phyloP scores from a whole-genome alignment of 2,888 invertebrate genomes.

The Alloscopus bannaensis region DNA sequence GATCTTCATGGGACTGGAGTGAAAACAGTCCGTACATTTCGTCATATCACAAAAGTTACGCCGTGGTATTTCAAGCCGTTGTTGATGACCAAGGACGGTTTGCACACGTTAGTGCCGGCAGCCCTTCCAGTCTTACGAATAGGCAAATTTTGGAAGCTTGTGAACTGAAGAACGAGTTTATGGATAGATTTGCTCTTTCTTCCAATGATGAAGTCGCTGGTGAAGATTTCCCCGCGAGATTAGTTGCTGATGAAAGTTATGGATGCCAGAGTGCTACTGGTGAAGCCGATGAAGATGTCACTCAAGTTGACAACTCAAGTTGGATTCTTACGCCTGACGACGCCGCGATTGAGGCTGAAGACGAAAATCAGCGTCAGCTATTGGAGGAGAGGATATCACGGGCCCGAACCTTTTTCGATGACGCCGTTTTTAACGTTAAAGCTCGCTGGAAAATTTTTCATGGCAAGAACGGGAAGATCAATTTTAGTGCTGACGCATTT shows the following conservation, averaged over 20 bases:
- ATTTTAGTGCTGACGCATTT: constrained; percentile 67
- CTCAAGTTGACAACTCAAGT: not conserved
- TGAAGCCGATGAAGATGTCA: not conserved
- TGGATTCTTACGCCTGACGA: constrained; percentile 39
- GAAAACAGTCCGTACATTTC: constrained; percentile 64
- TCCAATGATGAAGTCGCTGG: constrained; percentile 2
- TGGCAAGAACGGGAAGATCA: constrained; percentile 69
- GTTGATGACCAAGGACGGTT: constrained; percentile 65
- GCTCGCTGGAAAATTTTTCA: constrained; percentile 67
- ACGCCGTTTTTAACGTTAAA: constrained; percentile 61
- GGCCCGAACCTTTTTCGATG: constrained; percentile 53
- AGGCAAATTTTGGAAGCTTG: constrained; percentile 49
- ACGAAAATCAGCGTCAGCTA: constrained; percentile 51
- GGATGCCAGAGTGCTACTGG: not conserved
- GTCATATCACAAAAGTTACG: constrained; percentile 60
- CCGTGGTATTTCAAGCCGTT: constrained; percentile 67
- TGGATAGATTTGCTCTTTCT: constrained; percentile 19
- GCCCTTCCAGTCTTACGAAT: constrained; percentile 61
- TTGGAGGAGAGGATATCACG: constrained; percentile 51
- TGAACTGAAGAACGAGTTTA: constrained; percentile 40
- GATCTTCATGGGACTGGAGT: constrained; percentile 60
- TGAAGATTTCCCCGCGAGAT: not conserved
- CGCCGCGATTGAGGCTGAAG: constrained; percentile 20
- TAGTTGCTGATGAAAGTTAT: constrained; percentile 58
- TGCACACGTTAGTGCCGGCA: constrained; percentile 57